Base-by-base conservation (phyloP, 2,888 invertebrate genomes). In the Patella depressa region DNA sequence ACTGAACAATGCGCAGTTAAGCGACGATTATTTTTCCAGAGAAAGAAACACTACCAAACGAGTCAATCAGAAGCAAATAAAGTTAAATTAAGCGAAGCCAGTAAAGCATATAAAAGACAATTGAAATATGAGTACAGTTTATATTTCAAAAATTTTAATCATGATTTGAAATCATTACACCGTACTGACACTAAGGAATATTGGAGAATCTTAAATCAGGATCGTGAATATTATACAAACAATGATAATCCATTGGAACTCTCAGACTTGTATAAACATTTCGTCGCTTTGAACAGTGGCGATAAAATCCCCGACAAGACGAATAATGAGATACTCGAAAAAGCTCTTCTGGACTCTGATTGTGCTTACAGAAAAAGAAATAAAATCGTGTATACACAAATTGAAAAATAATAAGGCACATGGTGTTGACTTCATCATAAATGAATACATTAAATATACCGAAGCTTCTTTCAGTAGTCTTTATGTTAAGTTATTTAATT, bases 361-460 rank as follows among this genome's bases (percentile, higher is more conserved):
- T 34, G 17, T 19, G 24, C 45, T 75, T 53, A 75, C 55, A 53
- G 71, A 78, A 57, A 53, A 57, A n/a, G 78, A 78, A 78, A 71
- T 75, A 14, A 34, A 17, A 5, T 15, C 29, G 70, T 54, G 71
- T 19, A 65, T 75, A 11, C 34, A 72, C 4, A 11, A 75, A 70
- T 19, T 78, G 5, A 75, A 78, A 71, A 55, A 57, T 15, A 29
- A 34, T 59, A 78, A 78, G 53, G 75, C 72, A 3, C 24, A 55
- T 71, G 72, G 71, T 17, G 12, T 19, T 45, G 75, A 74, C 29
- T 14, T 71, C 5, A 53, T 77, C 14, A 14, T 74, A 69, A 77
- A 77, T 65, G 75, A 75, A 78, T 75, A 74, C 57, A 75, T 78
- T 15, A 75, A 75, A 17, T 24, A 12, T 7, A 70, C 74, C 14